Evolutionary conservation across 2,888 invertebrate genomes (phyloP), one percentile per base, ranked within the genome.

Genomic region (Diabrotica balteata): DNA sequence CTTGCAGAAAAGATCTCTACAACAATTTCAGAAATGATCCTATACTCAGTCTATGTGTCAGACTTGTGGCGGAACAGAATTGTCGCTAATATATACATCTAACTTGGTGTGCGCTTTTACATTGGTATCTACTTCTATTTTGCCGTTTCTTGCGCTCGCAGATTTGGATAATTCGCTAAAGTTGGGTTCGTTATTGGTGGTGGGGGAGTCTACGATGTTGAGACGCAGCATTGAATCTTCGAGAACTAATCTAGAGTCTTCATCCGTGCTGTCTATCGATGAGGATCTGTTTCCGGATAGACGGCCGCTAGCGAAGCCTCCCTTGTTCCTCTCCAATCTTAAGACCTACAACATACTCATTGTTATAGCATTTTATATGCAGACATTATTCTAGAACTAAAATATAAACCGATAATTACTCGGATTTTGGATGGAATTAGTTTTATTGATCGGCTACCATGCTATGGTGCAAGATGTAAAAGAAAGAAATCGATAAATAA

Each of bases 301-400:
- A 54, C 81, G 80, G 54, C 75, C 72, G 43, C 76, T 76, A 32
- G 72, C 72, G 65, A 73, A 80, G 72, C 86, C 89, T 85, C 86
- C 87, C 81, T 86, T 87, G 77, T 86, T 88, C 81, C 86, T 86
- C 80, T 91, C 91, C 84, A 92, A 83, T 84, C 91, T 90, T 90
- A 91, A 88, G 87, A 92, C 89, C 92, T 92, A 83, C 53, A 57
- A 63, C 60, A 68, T 52, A 58, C 32, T 4, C 32, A 32, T 5
- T 4, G 32, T 32, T 32, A 32, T 4, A 32, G 32, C 5, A 32
- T 32, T 32, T 32, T 32, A 5, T 32, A 32, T 4, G 1, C 5
- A 32, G 4, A 32, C 32, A 32, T 32, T 4, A 32, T 32, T 5
- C 2, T 32, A 32, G 32, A 5, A 32, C 32, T 32, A 32, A 32